phyloP scores from a whole-genome alignment of 2,797 vertebrate genomes.

The Melopsittacus undulatus region DNA sequence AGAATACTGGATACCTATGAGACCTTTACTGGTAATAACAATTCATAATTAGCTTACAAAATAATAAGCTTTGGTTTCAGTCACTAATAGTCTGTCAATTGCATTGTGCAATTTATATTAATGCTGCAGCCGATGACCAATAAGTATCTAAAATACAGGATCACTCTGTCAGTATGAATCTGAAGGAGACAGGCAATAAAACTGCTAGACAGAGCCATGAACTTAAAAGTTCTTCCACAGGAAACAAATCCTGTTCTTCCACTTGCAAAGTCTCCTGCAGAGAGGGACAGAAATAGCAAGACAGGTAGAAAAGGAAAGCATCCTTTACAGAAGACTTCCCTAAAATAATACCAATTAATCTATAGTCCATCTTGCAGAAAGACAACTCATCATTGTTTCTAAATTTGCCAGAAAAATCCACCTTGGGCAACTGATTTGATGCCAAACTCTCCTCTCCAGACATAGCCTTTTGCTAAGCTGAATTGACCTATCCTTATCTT shows the following conservation, averaged over 20 bases:
- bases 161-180: neutral
- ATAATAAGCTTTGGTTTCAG: neutral
- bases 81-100: neutral
- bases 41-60: neutral
- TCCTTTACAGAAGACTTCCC: neutral
- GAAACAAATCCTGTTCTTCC: neutral
- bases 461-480: neutral
- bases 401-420: neutral
- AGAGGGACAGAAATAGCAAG: neutral
- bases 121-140: neutral
- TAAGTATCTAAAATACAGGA: neutral
- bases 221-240: neutral
- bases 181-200: neutral
- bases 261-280: neutral
- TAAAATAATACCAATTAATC: neutral
- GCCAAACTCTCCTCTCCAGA: neutral
- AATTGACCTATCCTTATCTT: neutral
- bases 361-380: neutral
- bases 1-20: neutral
- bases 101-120: neutral
- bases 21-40: neutral
- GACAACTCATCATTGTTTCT: neutral
- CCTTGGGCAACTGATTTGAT: neutral
- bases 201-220: neutral
- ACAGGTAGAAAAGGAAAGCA: neutral